phyloP scores from a whole-genome alignment of 2,888 invertebrate species.

The Antheraea yamamai region DNA sequence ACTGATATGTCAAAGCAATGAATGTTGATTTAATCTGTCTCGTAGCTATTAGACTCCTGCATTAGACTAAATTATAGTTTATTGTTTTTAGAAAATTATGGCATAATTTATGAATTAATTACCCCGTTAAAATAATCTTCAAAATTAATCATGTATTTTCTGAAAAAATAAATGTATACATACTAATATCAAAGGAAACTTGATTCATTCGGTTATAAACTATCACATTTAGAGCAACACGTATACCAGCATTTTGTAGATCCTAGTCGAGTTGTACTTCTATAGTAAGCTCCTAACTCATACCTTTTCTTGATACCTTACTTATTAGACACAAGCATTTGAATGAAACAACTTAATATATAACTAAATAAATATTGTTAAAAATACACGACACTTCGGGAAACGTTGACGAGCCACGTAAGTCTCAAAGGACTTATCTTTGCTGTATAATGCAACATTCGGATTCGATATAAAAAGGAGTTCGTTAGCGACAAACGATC shows the following conservation, averaged over 20 bases:
- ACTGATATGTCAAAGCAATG: too few species aligned
- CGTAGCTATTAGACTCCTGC: too few species aligned
- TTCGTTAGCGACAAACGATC: slow-evolving; percentile 20
- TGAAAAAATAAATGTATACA: too few species aligned
- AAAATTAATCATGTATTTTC: too few species aligned
- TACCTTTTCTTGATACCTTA: not conserved
- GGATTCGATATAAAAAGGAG: slow-evolving; percentile 14
- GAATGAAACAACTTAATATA: not conserved
- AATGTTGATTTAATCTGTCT: too few species aligned
- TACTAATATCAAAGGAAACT: too few species aligned
- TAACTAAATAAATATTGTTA: not conserved
- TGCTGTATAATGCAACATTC: slow-evolving; percentile 11
- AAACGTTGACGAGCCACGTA: not conserved
- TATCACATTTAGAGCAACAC: not conserved
- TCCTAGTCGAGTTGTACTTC: not conserved
- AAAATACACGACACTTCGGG: not conserved
- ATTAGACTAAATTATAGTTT: too few species aligned
- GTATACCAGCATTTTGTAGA: not conserved
- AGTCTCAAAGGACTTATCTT: not conserved
- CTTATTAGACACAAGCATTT: not conserved
- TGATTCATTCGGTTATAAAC: too few species aligned
- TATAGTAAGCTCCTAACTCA: not conserved
- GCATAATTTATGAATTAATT: too few species aligned
- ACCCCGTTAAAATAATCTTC: too few species aligned
- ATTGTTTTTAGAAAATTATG: too few species aligned